Percentiles rank a stretch among this genome's conserved stretches.
Conservation (phyloP, 2,888 invertebrate species). For the Peribatodes rhomboidaria region DNA sequence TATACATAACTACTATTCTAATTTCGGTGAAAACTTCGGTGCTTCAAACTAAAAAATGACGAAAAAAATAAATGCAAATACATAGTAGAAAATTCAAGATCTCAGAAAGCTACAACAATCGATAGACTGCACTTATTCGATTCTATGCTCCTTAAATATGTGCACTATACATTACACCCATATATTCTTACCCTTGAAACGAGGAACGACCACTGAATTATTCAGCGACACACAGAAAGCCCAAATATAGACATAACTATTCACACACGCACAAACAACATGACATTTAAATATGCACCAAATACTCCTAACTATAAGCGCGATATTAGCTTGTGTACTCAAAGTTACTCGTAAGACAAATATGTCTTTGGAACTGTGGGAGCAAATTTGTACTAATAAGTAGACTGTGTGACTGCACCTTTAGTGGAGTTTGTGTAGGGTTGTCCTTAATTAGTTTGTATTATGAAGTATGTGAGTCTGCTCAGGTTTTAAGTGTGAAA, state of each 20-base stretch:
- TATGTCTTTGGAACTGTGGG: constrained; percentile 78
- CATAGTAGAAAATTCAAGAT: constrained; percentile 34
- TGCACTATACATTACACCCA: constrained; percentile 66
- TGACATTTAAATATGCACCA: constrained; percentile 67
- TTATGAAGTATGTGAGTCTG: constrained; percentile 60
- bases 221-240: constrained; percentile 84
- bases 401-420: constrained; percentile 80
- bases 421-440: constrained; percentile 68
- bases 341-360: constrained; percentile 76
- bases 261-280: constrained; percentile 63
- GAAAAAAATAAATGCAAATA: background rate
- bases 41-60: no score
- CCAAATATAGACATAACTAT: constrained; percentile 83
- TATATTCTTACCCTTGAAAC: constrained; percentile 85
- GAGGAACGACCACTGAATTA: constrained; percentile 84
- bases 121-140: constrained; percentile 35
- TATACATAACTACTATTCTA: no score
- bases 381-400: constrained; percentile 82
- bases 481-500: constrained; percentile 54
- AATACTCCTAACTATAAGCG: constrained; percentile 66
- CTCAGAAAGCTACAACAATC: constrained; percentile 3
- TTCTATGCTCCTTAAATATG: constrained; percentile 56
- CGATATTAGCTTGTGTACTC: constrained; percentile 72
- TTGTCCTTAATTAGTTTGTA: constrained; percentile 70
- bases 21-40: no score